These are phyloP conservation scores for Podiceps cristatus DNA, from an alignment of 2,113 vertebrate genomes.

Conservation along the genomic window DNA sequence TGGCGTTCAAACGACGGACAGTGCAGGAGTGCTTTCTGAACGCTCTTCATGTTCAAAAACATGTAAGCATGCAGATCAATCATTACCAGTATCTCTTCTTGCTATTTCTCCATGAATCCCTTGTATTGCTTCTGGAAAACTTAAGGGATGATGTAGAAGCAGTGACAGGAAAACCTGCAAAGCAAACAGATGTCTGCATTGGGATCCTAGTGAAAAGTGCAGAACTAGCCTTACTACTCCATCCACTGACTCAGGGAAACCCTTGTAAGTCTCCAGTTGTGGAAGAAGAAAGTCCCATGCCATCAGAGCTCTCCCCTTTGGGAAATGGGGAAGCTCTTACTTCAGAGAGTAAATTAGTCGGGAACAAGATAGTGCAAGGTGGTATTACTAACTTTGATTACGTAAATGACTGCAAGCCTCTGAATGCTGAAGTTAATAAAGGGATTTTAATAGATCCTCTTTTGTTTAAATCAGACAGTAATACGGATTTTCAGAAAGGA, in stretches of 20 bases:
- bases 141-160: conserved; percentile 89
- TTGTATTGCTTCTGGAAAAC: conserved; percentile 88
- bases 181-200: conserved; percentile 82
- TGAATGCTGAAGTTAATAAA: conserved; percentile 76
- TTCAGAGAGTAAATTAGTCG: conserved; percentile 69
- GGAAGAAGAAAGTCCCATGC: conserved; percentile 75
- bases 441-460: conserved; percentile 81
- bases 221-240: conserved; percentile 91
- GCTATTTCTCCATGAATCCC: conserved; percentile 90
- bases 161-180: conserved; percentile 81
- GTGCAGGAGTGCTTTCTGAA: conserved; percentile 59
- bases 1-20: conserved; percentile 80
- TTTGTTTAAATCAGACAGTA: conserved; percentile 80
- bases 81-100: conserved; percentile 94
- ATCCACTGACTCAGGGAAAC: conserved; percentile 80
- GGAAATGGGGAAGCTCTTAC: conserved; percentile 80
- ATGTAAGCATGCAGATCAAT: conserved; percentile 92
- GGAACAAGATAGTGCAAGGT: conserved; percentile 19
- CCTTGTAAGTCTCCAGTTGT: conserved; percentile 70
- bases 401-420: conserved; percentile 66
- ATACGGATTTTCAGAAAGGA: conserved; percentile 75
- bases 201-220: conserved; percentile 91
- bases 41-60: conserved; percentile 85
- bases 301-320: conserved; percentile 82
- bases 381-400: conserved; percentile 47